A percentile compares a stretch with the other conserved stretches of the same genome.
Evolutionary conservation across 1,140 invertebrate species (phyloP).

Genomic region (Drosophila arawakana): DNA sequence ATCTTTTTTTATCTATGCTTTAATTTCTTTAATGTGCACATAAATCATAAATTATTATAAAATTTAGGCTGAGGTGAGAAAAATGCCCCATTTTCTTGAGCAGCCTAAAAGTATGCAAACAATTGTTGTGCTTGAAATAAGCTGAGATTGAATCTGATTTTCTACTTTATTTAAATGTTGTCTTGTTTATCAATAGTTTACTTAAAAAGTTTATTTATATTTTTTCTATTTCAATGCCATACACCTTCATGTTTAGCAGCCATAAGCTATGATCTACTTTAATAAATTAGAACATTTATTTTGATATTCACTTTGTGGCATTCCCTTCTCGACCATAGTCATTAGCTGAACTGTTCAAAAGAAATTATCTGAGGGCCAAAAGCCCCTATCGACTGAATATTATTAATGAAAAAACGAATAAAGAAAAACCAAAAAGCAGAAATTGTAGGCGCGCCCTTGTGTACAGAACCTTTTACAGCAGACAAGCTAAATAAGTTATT

Average conservation of each 20-base stretch:
- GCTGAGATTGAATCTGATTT: too few relatives aligned
- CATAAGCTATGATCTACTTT: slow-evolving; percentile 24
- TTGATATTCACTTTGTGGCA: slow-evolving; percentile 1
- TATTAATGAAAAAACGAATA: slow-evolving; percentile 18
- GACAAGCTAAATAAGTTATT: slow-evolving; percentile 38
- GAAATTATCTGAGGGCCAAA: slow-evolving; percentile 14
- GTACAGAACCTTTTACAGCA: slow-evolving; percentile 1
- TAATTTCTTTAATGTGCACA: slow-evolving; percentile 21
- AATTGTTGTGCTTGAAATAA: background rate
- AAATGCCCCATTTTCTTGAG: background rate
- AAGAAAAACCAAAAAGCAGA: background rate
- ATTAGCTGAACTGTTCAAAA: slow-evolving; percentile 30
- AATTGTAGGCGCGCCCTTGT: slow-evolving; percentile 17
- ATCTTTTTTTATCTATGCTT: slow-evolving; percentile 13
- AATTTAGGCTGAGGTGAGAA: background rate
- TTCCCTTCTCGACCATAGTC: background rate
- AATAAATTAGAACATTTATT: slow-evolving; percentile 36
- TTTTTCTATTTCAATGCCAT: background rate
- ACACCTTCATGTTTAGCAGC: slow-evolving; percentile 38
- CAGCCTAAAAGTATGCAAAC: slow-evolving; percentile 28
- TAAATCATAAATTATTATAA: slow-evolving; percentile 29
- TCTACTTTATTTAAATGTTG: too few relatives aligned
- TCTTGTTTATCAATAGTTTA: background rate
- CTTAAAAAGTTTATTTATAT: too few relatives aligned
- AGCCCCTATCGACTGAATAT: slow-evolving; percentile 10